Evolutionary conservation across 2,113 vertebrate species (phyloP).

Genomic region (Cepphus grylle): DNA sequence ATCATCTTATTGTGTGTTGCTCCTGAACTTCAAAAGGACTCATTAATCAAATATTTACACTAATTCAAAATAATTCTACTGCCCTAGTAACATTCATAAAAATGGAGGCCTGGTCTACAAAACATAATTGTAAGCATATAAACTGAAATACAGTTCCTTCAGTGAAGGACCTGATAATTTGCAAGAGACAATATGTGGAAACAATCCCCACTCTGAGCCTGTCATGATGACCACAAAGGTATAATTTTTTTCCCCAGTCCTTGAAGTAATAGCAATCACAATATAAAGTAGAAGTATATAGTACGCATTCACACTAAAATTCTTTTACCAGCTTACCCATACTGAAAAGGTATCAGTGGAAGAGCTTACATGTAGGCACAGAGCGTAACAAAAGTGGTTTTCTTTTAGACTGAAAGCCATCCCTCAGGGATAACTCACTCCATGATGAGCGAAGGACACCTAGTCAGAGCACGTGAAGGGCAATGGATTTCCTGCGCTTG

Average conservation of each 20-base stretch:
- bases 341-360: background rate
- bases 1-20: background rate
- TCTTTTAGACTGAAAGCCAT: background rate
- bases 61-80: background rate
- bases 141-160: background rate
- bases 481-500: background rate
- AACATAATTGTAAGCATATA: background rate
- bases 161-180: background rate
- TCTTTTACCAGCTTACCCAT: background rate
- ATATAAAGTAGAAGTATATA: background rate
- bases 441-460: background rate
- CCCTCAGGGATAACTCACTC: background rate
- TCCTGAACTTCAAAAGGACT: background rate
- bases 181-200: background rate
- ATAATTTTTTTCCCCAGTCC: background rate
- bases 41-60: background rate
- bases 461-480: accelerated
- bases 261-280: background rate
- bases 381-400: background rate
- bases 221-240: background rate
- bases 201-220: background rate
- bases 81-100: background rate
- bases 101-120: background rate
- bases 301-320: background rate
- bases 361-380: background rate